Evolutionary conservation across 2,113 vertebrate species (phyloP).

Genomic region (Steatornis caripensis): DNA sequence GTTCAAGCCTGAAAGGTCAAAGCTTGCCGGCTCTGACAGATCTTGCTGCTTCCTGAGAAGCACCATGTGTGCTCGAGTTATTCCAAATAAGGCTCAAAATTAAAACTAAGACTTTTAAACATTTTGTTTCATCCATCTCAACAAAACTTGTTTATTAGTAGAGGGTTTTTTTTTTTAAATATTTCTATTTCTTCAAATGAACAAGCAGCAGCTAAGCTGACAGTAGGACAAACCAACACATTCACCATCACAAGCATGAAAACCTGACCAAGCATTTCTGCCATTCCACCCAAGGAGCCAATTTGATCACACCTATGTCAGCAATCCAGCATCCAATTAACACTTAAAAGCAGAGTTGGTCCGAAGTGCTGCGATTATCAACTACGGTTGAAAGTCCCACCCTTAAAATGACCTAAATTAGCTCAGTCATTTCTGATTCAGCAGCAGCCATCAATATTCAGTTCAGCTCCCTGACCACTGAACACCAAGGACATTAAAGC

Average conservation of each 20-base stretch:
- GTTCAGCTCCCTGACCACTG: not conserved
- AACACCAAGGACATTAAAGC: not conserved
- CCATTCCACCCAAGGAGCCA: not conserved
- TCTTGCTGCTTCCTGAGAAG: not conserved
- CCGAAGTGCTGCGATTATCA: not conserved
- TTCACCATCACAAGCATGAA: not conserved
- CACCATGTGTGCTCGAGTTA: not conserved
- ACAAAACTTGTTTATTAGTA: not conserved
- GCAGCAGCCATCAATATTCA: not conserved
- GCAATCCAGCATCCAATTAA: not conserved
- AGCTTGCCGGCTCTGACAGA: not conserved
- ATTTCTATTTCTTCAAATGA: not conserved
- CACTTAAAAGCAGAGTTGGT: not conserved
- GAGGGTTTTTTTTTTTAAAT: not conserved
- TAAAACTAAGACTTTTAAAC: not conserved
- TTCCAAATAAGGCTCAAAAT: not conserved
- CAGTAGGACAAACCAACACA: not conserved
- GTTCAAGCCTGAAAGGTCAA: not conserved
- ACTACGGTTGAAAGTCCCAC: not conserved
- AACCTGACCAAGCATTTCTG: not conserved
- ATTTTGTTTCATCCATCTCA: not conserved
- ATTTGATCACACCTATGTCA: constrained; percentile 6
- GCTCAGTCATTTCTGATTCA: constrained; percentile 32
- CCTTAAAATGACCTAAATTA: constrained; percentile 31
- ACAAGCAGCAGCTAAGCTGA: not conserved